Evolutionary conservation across 2,113 vertebrate species (phyloP).

Genomic region (Bubo bubo): DNA sequence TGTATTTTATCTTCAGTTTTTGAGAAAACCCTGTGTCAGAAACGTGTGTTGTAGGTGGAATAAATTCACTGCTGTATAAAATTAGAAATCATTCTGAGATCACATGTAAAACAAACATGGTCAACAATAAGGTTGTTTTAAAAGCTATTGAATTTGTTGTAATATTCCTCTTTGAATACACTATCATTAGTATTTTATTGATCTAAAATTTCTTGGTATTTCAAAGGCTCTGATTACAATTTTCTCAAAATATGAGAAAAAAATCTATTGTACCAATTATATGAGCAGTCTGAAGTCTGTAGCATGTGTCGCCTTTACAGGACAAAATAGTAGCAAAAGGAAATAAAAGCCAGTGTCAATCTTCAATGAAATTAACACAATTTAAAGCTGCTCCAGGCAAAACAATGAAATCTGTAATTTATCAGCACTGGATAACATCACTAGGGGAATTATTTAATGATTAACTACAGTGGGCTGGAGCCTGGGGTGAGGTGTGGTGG

Average conservation of each 20-base stretch:
- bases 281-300: conserved; percentile 53
- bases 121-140: conserved; percentile 60
- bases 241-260: conserved; percentile 64
- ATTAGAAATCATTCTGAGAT: conserved; percentile 63
- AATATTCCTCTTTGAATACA: conserved; percentile 14
- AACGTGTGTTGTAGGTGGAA: conserved; percentile 65
- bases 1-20: conserved; percentile 26
- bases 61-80: conserved; percentile 65
- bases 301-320: conserved; percentile 21
- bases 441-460: conserved; percentile 72
- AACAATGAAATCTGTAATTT: conserved; percentile 70
- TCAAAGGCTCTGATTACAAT: conserved; percentile 64
- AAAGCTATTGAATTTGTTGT: conserved; percentile 29
- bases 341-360: conserved; percentile 69
- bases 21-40: conserved; percentile 66
- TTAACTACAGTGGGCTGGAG: conserved; percentile 45
- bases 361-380: conserved; percentile 70
- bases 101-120: conserved; percentile 68
- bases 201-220: conserved; percentile 59
- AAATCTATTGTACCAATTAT: conserved; percentile 62
- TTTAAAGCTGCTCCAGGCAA: conserved; percentile 71
- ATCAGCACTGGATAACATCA: conserved; percentile 66
- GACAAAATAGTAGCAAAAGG: conserved; percentile 50
- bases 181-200: conserved; percentile 65
- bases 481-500: neutral